Conservation (phyloP, 1,140 invertebrate species). For the Armadillidium nasatum region DNA sequence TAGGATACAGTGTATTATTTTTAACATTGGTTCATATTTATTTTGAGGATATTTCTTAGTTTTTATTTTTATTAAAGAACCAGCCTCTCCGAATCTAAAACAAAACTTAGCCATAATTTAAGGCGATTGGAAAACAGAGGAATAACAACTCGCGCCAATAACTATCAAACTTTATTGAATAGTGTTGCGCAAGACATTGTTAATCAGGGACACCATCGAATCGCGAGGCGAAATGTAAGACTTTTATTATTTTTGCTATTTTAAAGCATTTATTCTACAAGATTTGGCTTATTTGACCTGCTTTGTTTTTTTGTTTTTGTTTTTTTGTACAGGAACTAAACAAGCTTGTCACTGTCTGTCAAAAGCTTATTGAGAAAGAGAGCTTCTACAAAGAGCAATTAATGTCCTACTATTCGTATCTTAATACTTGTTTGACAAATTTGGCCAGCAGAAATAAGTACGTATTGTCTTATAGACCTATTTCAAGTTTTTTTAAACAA, state of each 20-base stretch:
- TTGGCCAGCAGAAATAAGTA: neutral
- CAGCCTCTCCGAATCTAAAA: constrained; percentile 47
- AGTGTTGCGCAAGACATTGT: constrained; percentile 63
- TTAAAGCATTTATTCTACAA: too few relatives aligned
- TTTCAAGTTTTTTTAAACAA: too few relatives aligned
- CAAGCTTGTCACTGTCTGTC: constrained; percentile 61
- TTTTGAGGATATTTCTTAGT: too few relatives aligned
- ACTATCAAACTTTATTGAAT: constrained; percentile 66
- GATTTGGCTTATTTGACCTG: too few relatives aligned
- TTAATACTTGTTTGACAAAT: constrained; percentile 69
- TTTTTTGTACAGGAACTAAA: constrained; percentile 57
- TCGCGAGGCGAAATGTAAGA: constrained; percentile 30
- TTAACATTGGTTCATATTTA: too few relatives aligned
- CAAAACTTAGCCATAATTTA: constrained; percentile 52
- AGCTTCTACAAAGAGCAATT: constrained; percentile 72
- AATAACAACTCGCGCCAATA: constrained; percentile 61
- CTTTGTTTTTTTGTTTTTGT: too few relatives aligned
- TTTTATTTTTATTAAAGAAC: constrained; percentile 12
- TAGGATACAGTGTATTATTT: too few relatives aligned
- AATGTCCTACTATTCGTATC: constrained; percentile 71
- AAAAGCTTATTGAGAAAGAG: constrained; percentile 63
- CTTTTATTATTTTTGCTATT: too few relatives aligned
- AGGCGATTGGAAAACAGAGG: constrained; percentile 65
- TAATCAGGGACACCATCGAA: constrained; percentile 62
- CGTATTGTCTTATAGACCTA: neutral